A percentile compares a stretch with the other conserved stretches of the same genome.
Evolutionary conservation across 2,888 invertebrate species (phyloP).

Genomic region (Carcina quercana): DNA sequence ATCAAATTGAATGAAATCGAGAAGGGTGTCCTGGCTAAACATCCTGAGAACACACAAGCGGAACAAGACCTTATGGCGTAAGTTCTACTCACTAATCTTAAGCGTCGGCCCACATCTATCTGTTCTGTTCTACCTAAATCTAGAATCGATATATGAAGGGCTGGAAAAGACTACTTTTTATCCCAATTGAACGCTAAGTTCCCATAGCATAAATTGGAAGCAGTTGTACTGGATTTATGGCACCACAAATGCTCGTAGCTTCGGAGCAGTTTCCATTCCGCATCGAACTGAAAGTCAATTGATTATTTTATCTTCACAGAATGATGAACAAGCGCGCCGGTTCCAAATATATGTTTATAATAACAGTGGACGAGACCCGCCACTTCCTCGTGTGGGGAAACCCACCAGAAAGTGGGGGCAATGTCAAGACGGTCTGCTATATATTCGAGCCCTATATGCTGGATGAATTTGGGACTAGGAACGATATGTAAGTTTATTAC

Average conservation of each 20-base stretch:
- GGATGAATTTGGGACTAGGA: conserved; percentile 39
- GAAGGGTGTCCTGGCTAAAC: conserved; percentile 46
- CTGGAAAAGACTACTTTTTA: too few species aligned
- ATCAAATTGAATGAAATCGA: conserved; percentile 44
- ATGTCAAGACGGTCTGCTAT: conserved; percentile 50
- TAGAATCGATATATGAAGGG: too few species aligned
- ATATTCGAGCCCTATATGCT: conserved; percentile 59
- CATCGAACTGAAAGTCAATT: too few species aligned
- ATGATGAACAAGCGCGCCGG: conserved; percentile 55
- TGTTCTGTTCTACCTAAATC: too few species aligned
- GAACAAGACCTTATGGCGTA: conserved; percentile 48
- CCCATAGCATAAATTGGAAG: too few species aligned
- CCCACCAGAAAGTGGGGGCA: conserved; percentile 37
- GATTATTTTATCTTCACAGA: conserved; percentile 25
- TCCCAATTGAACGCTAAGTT: too few species aligned
- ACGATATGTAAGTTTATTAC: too few species aligned
- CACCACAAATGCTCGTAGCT: too few species aligned
- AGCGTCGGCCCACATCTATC: too few species aligned
- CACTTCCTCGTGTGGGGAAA: conserved; percentile 62
- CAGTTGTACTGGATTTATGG: too few species aligned
- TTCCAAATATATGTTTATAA: conserved; percentile 38
- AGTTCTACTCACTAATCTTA: too few species aligned
- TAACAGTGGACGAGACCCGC: conserved; percentile 36
- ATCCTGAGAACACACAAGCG: conserved; percentile 45
- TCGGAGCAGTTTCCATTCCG: too few species aligned